Base-by-base conservation (phyloP, 2,797 vertebrate genomes). In the Gephyroberyx darwinii region DNA sequence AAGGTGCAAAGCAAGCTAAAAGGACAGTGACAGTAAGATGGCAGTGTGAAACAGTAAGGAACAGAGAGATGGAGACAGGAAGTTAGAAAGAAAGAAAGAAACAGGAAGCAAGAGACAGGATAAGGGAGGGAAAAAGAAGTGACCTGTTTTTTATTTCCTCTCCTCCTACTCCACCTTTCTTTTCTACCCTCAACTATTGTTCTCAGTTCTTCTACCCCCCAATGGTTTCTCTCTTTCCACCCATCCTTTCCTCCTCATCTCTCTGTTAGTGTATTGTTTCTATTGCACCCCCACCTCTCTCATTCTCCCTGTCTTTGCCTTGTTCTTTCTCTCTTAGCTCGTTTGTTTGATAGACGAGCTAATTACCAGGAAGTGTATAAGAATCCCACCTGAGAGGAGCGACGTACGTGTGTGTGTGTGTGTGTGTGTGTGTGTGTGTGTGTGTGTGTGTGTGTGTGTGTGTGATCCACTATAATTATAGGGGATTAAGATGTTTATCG, bases 401-500 rank as follows among this genome's bases (percentile, higher is more conserved):
- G 19, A 59, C 13, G 73, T 61, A 59, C 13, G 73, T 61, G 67
- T 81, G 66, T 37, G 47, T 59, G 48, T 51, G 48, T 20, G 59
- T 31, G 55, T 35, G 61, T 56, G 64, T n/a, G 59, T 74, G 4
- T 45, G 77, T 52, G 75, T 80, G 65, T 72, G 71, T 79, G 50
- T 22, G 50, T 22, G 55, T 31, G 55, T 37, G 61, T 57, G 64
- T 17, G 55, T 74, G 4, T 41, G 75, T 48, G 75, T 79, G 65
- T 70, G 71, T 78, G 83, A 88, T 78, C 83, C 68, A 55, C 31
- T 75, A 75, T 88, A 86, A 92, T 91, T 85, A 86, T 83, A 77
- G 82, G 70, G 73, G 88, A 90, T 92, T 87, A 90, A 85, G 75
- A 88, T 89, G 85, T 86, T 89, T 86, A 91, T 90, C 86, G 62